Evolutionary conservation across 2,797 vertebrate genomes (phyloP), one percentile per base, ranked within the genome.

Genomic region (Rhinogobio ventralis): DNA sequence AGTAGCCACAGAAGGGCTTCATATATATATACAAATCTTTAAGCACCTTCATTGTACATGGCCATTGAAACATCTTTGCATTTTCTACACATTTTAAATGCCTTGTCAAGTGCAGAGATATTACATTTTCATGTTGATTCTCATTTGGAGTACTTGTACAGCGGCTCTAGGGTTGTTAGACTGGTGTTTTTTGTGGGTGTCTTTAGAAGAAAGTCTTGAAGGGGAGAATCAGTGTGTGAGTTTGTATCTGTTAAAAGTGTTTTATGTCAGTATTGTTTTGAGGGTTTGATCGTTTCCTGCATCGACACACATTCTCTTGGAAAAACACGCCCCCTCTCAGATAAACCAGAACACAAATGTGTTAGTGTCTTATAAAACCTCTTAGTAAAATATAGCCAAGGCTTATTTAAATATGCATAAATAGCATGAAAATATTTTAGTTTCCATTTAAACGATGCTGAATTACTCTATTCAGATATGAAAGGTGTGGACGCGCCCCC

Each of bases 361-460:
- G 79, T 94, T 95, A 95, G 94, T 95, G 95, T 95, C 92, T 95
- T 95, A 95, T 95, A 95, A 95, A 96, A 95, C 94, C 94, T 93
- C 92, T 95, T 95, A 95, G 93, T 95, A 95, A 95, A 96, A 96
- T 95, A 96, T 95, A 96, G 95, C 93, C 93, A 94, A 94, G 93
- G 94, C 93, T 94, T 93, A 92, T 96, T 95, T 94, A 95, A 96
- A 96, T 95, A 96, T 92, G 91, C 94, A 95, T 96, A 95, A 95
- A 96, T 95, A 96, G 93, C 95, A 94, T 94, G 93, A 95, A 95
- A 95, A 95, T 94, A 94, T 91, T 93, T 91, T 93, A 91, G 62
- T 95, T 93, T 94, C 86, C 93, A 92, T 94, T 93, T 88, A 90
- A 93, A 93, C 90, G 85, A 85, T 90, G 89, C 89, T 86, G 73